phyloP scores from a whole-genome alignment of 2,113 vertebrate genomes.

The Archilochus colubris region DNA sequence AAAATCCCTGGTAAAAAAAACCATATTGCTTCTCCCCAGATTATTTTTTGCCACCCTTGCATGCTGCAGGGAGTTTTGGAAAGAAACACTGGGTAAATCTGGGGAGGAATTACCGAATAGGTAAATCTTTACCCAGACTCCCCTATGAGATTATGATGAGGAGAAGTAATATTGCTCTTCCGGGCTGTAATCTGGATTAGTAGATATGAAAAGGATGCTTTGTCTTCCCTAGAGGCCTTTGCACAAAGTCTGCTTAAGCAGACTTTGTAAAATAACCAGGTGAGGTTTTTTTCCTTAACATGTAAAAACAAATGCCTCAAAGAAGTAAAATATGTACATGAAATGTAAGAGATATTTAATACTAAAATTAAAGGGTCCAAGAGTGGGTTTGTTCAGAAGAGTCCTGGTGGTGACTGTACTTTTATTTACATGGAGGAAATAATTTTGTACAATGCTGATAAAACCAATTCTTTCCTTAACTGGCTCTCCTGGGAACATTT shows the following conservation, averaged over 20 bases:
- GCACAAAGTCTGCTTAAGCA: conserved; percentile 25
- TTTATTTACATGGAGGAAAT: not conserved
- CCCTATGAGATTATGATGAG: not conserved
- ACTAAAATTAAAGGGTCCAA: not conserved
- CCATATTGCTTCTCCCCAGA: not conserved
- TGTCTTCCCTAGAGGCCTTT: not conserved
- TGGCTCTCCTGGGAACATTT: not conserved
- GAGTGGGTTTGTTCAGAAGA: not conserved
- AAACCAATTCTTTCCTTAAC: not conserved
- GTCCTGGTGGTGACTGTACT: not conserved
- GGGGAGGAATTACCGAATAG: not conserved
- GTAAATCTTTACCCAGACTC: not conserved
- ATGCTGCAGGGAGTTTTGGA: not conserved
- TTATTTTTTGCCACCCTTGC: not conserved
- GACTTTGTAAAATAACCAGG: conserved; percentile 29
- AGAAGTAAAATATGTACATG: not conserved
- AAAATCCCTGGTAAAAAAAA: not conserved
- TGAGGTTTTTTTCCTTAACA: not conserved
- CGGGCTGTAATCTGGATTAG: conserved; percentile 44
- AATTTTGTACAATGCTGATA: not conserved
- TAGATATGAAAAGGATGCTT: conserved; percentile 11
- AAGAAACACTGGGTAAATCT: not conserved
- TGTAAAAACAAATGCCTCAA: not conserved
- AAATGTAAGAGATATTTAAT: not conserved
- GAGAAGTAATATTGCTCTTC: not conserved